phyloP scores from a whole-genome alignment of 1,140 invertebrate genomes.

The Tetramorium parvispinum region DNA sequence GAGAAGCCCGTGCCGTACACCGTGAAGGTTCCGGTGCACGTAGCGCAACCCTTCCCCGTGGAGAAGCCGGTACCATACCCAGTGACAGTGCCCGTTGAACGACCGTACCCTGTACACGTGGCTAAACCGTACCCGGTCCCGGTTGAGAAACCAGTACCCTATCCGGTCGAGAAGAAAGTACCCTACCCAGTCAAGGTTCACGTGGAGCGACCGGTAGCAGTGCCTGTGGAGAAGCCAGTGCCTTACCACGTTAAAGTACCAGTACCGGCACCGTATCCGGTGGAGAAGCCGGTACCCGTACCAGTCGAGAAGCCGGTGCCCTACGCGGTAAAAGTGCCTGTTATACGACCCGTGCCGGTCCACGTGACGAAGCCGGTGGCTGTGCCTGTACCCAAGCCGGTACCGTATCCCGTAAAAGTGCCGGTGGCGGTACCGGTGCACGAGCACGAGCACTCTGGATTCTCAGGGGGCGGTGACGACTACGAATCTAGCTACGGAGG shows the following conservation, averaged over 20 bases:
- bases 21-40: constrained; percentile 83
- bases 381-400: constrained; percentile 86
- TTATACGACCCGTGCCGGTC: constrained; percentile 85
- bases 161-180: constrained; percentile 68
- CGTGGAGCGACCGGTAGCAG: constrained; percentile 81
- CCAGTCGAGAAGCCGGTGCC: constrained; percentile 91
- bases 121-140: constrained; percentile 85
- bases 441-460: constrained; percentile 77
- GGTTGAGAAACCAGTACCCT: constrained; percentile 83
- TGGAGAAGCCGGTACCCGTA: constrained; percentile 87
- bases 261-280: constrained; percentile 83
- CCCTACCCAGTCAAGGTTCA: constrained; percentile 86
- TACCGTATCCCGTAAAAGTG: constrained; percentile 85
- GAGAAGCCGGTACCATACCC: constrained; percentile 80
- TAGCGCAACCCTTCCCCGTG: constrained; percentile 81
- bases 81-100: constrained; percentile 78
- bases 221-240: constrained; percentile 86
- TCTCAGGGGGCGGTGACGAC: constrained; percentile 46
- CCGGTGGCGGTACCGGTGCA: constrained; percentile 85
- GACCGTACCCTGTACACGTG: constrained; percentile 82
- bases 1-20: constrained; percentile 83
- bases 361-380: constrained; percentile 82
- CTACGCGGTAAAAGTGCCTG: constrained; percentile 90
- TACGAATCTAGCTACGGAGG: constrained; percentile 75
- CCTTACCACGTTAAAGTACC: constrained; percentile 87